Percentiles rank a stretch among this genome's conserved stretches.
Conservation (phyloP, 1,140 invertebrate genomes). For the Rhizoglyphus robini region DNA sequence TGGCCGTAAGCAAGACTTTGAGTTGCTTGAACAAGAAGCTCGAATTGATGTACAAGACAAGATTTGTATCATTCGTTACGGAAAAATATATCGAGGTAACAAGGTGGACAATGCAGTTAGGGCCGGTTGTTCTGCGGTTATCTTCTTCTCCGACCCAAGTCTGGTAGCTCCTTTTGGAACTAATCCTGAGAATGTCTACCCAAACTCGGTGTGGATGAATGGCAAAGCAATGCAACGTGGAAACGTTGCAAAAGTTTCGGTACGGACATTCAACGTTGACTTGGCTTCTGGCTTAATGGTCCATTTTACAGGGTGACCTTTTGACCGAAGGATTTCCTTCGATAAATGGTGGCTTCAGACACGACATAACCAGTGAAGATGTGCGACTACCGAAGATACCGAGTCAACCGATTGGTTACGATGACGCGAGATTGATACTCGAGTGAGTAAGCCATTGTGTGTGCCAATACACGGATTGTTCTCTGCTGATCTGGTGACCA, state of each 20-base stretch:
- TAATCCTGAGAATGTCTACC: conserved; percentile 11
- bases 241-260: background rate
- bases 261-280: background rate
- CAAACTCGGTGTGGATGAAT: conserved; percentile 20
- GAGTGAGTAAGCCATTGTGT: conserved; percentile 17
- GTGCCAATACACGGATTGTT: background rate
- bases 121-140: background rate
- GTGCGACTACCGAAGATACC: conserved; percentile 31
- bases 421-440: conserved; percentile 30
- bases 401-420: conserved; percentile 36
- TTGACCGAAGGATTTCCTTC: conserved; percentile 20
- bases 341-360: background rate
- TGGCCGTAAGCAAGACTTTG: conserved; percentile 24
- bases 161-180: background rate
- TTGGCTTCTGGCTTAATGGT: too few species aligned
- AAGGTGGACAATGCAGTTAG: conserved; percentile 16
- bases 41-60: conserved; percentile 22
- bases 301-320: conserved; percentile 16
- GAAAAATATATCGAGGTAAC: conserved; percentile 19
- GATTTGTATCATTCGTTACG: conserved; percentile 23
- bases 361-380: background rate
- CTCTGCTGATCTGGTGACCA: background rate
- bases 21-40: conserved; percentile 20
- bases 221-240: conserved; percentile 21
- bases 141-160: conserved; percentile 19